These are phyloP conservation scores for Astur gentilis DNA, from an alignment of 2,113 vertebrate genomes.

Conservation along the genomic window DNA sequence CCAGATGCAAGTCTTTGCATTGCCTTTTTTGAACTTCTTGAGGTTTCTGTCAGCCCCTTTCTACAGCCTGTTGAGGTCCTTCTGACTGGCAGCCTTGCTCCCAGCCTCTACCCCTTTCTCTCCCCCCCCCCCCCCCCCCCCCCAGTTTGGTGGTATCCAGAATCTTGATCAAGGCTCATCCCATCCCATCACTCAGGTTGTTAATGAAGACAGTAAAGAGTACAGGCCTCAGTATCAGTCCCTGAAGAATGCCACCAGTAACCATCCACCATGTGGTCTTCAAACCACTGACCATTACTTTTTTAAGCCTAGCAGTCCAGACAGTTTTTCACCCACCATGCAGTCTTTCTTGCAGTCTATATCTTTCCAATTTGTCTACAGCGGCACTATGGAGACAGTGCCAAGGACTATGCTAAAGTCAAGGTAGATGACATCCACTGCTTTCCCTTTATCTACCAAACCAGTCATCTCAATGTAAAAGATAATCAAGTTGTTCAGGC, in stretches of 20 bases:
- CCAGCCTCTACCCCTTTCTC: neutral
- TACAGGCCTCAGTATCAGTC: neutral
- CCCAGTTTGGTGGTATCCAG: neutral
- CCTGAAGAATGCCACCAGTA: neutral
- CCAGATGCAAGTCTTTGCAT: neutral
- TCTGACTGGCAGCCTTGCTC: neutral
- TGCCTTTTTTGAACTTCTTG: neutral
- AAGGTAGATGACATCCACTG: neutral
- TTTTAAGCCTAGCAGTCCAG: neutral
- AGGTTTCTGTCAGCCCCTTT: neutral
- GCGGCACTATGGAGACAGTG: neutral
- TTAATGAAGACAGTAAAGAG: neutral
- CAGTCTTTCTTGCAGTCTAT: neutral
- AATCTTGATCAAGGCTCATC: neutral
- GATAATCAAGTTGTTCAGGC: neutral
- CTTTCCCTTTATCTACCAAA: neutral
- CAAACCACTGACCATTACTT: neutral
- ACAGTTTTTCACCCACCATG: neutral
- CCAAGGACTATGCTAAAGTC: neutral
- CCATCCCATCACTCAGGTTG: neutral
- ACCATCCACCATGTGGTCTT: neutral
- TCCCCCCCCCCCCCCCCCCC: accelerated
- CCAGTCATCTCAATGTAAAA: neutral
- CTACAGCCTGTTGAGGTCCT: neutral
- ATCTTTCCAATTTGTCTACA: neutral